Evolutionary conservation across 1,140 invertebrate genomes (phyloP).

Genomic region (Chelonus insularis): DNA sequence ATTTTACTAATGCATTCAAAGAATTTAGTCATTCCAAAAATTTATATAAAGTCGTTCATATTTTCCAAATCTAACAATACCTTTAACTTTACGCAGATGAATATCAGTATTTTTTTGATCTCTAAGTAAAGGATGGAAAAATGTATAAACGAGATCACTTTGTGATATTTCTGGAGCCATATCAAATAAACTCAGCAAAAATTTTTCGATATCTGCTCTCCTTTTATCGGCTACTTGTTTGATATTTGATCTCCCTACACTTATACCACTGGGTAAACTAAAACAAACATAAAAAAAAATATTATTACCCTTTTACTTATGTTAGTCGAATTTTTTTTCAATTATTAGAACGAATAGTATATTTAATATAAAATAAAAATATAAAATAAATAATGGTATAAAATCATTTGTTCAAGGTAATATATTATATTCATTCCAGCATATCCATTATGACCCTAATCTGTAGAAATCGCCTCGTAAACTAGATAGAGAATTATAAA

Average conservation of each 20-base stretch:
- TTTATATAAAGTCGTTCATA: too few species aligned
- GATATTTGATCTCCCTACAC: slow-evolving; percentile 90
- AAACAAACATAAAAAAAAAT: slow-evolving; percentile 49
- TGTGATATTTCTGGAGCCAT: slow-evolving; percentile 92
- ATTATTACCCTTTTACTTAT: background rate
- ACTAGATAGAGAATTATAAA: slow-evolving; percentile 12
- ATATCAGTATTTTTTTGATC: slow-evolving; percentile 84
- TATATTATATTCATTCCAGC: too few species aligned
- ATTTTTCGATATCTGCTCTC: slow-evolving; percentile 82
- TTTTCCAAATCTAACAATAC: too few species aligned
- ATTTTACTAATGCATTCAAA: too few species aligned
- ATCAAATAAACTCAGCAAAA: slow-evolving; percentile 82
- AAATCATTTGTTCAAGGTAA: too few species aligned
- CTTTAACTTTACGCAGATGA: slow-evolving; percentile 66
- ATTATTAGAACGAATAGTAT: too few species aligned
- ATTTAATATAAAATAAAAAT: too few species aligned
- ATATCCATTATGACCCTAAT: background rate
- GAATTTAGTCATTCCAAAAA: too few species aligned
- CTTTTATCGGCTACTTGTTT: slow-evolving; percentile 92
- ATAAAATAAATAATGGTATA: too few species aligned
- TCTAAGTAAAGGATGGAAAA: slow-evolving; percentile 92
- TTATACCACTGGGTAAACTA: slow-evolving; percentile 76
- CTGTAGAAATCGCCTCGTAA: background rate
- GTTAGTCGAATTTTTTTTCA: too few species aligned
- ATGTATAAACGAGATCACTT: slow-evolving; percentile 95